Evolutionary conservation across 2,888 invertebrate species (phyloP).

Genomic region (Lypha dubia): DNA sequence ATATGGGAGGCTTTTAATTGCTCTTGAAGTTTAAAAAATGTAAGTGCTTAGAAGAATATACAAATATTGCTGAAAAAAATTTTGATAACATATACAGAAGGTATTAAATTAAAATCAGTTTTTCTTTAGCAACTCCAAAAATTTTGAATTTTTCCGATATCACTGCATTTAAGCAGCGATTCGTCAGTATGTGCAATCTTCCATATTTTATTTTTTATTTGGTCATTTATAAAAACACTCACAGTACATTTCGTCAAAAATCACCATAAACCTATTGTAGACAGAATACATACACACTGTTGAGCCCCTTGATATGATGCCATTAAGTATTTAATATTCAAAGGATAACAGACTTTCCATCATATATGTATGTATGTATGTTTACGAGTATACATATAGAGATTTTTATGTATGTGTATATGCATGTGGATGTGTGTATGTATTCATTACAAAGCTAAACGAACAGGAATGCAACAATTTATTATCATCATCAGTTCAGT

Average conservation of each 20-base stretch:
- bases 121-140: too few species aligned
- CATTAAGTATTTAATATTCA: conserved; percentile 74
- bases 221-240: conserved; percentile 18
- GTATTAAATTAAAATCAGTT: too few species aligned
- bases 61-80: too few species aligned
- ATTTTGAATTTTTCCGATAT: too few species aligned
- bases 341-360: conserved; percentile 67
- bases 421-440: not conserved
- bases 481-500: conserved; percentile 58
- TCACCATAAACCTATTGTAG: conserved; percentile 43
- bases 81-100: too few species aligned
- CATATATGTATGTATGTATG: conserved; percentile 10
- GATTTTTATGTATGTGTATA: not conserved
- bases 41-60: too few species aligned
- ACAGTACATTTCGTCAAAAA: conserved; percentile 52
- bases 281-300: conserved; percentile 43
- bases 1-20: too few species aligned
- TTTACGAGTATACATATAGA: not conserved
- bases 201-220: not conserved
- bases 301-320: conserved; percentile 60
- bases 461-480: conserved; percentile 56
- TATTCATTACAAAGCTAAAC: too few species aligned
- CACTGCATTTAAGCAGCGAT: too few species aligned
- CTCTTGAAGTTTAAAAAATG: too few species aligned
- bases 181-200: too few species aligned